Evolutionary conservation across 2,888 invertebrate genomes (phyloP), one percentile per base, ranked within the genome.

Genomic region (Limnephilus auricula): DNA sequence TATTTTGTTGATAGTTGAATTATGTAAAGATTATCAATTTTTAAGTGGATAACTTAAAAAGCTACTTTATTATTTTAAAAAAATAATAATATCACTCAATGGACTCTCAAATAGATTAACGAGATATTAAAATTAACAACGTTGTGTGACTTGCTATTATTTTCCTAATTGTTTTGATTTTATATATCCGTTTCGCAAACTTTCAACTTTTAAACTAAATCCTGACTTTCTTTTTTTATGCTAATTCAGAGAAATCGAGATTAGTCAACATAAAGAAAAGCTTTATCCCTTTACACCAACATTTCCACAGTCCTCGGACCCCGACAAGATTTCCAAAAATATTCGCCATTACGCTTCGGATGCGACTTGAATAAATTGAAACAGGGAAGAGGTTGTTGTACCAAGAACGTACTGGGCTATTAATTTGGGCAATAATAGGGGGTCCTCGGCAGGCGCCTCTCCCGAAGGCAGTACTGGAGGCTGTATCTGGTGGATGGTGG

Each of bases 351-450:
- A 78, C 31, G 31, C 37, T 78, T 78, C 10, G 87, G 87, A 88
- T 88, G 87, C 78, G 87, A 31, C 32, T 34, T 78, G 87, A 88
- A 88, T 88, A 88, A 88, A 88, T 88, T 88, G 87, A 78, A 78
- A 88, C 32, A 34, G 34, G 87, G 78, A 88, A n/a, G 87, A 88
- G 87, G 34, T 78, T 15, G 87, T 34, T 78, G 87, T 40, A 80
- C 40, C 18, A n/a, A 37, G 80, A 79, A 78, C 32, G 31, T 50
- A 65, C 82, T 65, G 90, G 80, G 90, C 90, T 82, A 90, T 90
- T 90, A 90, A 90, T 90, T 90, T 90, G 83, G 90, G 90, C 90
- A 90, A 90, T 90, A 90, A 90, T 50, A 82, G 89, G n/a, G 90
- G 40, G 80, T 45, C 80, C 79, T 88, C 50, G n/a, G 34, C 40